Evolutionary conservation across 2,797 vertebrate genomes (phyloP).

Genomic region (Oophaga sylvatica): DNA sequence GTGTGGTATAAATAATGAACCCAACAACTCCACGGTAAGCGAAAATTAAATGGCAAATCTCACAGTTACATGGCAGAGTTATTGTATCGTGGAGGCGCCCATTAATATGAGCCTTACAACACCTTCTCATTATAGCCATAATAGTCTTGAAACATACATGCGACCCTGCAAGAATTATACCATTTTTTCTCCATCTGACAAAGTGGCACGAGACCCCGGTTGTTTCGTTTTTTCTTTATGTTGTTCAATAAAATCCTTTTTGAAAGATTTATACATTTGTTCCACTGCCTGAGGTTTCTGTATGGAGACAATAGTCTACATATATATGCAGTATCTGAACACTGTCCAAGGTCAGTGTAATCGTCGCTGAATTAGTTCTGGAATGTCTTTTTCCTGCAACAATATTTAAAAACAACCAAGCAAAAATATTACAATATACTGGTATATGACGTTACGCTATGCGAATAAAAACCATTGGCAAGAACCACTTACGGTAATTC

Average conservation of each 20-base stretch:
- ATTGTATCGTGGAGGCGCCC: background rate
- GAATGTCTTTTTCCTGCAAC: background rate
- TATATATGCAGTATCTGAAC: background rate
- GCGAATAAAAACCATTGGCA: too few relatives aligned
- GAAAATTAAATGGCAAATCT: background rate
- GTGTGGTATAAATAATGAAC: background rate
- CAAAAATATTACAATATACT: background rate
- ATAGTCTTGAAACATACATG: background rate
- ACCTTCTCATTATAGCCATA: background rate
- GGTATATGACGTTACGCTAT: too few relatives aligned
- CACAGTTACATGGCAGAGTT: background rate
- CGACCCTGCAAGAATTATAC: background rate
- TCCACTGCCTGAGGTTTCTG: background rate
- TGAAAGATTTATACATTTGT: background rate
- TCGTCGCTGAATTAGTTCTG: background rate
- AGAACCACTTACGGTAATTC: too few relatives aligned
- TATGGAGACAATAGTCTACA: background rate
- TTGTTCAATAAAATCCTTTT: constrained; percentile 1
- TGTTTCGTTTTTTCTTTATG: background rate
- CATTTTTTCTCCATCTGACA: background rate
- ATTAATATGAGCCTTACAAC: background rate
- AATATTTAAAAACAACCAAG: background rate
- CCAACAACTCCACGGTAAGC: background rate
- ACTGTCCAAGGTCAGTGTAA: constrained; percentile 3
- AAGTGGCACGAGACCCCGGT: background rate